phyloP scores from a whole-genome alignment of 2,797 vertebrate genomes.

The Sebastes matsubarae region DNA sequence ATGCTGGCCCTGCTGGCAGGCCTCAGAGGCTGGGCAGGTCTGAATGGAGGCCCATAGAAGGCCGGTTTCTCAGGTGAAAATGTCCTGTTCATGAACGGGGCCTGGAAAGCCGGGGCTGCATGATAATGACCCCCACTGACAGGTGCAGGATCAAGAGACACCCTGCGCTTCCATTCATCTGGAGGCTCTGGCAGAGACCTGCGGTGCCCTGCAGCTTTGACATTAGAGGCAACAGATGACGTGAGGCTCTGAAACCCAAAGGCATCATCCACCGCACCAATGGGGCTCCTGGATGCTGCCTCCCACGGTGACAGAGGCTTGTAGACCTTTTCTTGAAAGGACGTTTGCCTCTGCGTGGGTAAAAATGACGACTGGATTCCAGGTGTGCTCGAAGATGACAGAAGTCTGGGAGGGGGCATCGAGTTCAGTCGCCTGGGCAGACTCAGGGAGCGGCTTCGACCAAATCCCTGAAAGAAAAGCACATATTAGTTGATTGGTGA shows the following conservation, averaged over 20 bases:
- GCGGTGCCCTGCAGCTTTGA: slow-evolving; percentile 84
- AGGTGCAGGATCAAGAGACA: slow-evolving; percentile 74
- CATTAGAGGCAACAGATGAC: slow-evolving; percentile 82
- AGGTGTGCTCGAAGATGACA: slow-evolving; percentile 71
- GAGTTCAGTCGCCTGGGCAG: slow-evolving; percentile 79
- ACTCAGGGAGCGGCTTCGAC: slow-evolving; percentile 83
- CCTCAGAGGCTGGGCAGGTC: slow-evolving; percentile 79
- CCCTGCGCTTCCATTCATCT: slow-evolving; percentile 85
- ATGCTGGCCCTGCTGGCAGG: slow-evolving; percentile 73
- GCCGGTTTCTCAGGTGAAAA: slow-evolving; percentile 66
- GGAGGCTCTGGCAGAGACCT: slow-evolving; percentile 87
- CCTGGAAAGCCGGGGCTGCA: slow-evolving; percentile 32
- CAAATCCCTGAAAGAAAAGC: slow-evolving; percentile 69
- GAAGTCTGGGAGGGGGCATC: slow-evolving; percentile 47
- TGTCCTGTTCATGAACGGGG: slow-evolving; percentile 60
- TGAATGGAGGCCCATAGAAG: slow-evolving; percentile 81
- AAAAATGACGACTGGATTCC: slow-evolving; percentile 72
- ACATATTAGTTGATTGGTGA: not conserved
- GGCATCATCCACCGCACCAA: slow-evolving; percentile 88
- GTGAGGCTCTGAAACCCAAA: slow-evolving; percentile 83
- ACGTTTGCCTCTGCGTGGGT: slow-evolving; percentile 70
- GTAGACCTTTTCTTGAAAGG: slow-evolving; percentile 75
- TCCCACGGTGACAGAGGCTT: slow-evolving; percentile 90
- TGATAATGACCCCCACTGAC: slow-evolving; percentile 47
- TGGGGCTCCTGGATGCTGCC: slow-evolving; percentile 85